A percentile compares a stretch with the other conserved stretches of the same genome.
Conservation (phyloP, 2,113 vertebrate species). For the Calidris pygmaea region DNA sequence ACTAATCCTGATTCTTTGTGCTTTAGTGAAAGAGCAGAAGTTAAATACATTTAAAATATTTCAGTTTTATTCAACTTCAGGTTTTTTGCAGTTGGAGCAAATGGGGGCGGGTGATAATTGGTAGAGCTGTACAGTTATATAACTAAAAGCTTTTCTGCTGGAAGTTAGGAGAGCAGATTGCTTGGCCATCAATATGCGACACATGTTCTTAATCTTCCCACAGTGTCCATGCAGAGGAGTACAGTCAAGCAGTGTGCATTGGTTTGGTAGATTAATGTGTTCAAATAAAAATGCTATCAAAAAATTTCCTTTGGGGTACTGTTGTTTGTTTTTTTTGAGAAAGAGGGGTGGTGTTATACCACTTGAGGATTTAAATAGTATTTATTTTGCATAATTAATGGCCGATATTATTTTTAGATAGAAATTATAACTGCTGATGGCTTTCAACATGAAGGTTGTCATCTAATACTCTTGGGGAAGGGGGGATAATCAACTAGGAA, state of each 20-base stretch:
- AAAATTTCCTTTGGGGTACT: not conserved
- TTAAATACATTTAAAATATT: not conserved
- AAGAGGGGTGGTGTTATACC: not conserved
- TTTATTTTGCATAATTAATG: slow-evolving; percentile 28
- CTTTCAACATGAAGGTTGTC: not conserved
- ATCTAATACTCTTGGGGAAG: not conserved
- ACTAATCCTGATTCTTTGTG: not conserved
- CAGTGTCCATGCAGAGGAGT: slow-evolving; percentile 62
- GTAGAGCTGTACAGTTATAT: slow-evolving; percentile 50
- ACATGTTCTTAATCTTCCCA: slow-evolving; percentile 47
- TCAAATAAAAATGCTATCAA: not conserved
- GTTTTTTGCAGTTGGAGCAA: slow-evolving; percentile 51
- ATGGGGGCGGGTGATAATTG: slow-evolving; percentile 60
- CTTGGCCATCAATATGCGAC: slow-evolving; percentile 41
- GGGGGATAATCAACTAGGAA: not conserved
- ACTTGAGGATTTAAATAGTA: not conserved
- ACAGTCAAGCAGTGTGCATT: not conserved
- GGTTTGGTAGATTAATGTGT: not conserved
- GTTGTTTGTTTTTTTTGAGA: not conserved
- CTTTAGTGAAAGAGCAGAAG: not conserved
- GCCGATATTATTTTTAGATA: not conserved
- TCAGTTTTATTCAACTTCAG: not conserved
- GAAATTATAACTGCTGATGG: not conserved
- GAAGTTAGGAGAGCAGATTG: slow-evolving; percentile 51
- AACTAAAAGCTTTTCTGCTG: slow-evolving; percentile 37